phyloP scores from a whole-genome alignment of 2,797 vertebrate species.

The Takifugu rubripes region DNA sequence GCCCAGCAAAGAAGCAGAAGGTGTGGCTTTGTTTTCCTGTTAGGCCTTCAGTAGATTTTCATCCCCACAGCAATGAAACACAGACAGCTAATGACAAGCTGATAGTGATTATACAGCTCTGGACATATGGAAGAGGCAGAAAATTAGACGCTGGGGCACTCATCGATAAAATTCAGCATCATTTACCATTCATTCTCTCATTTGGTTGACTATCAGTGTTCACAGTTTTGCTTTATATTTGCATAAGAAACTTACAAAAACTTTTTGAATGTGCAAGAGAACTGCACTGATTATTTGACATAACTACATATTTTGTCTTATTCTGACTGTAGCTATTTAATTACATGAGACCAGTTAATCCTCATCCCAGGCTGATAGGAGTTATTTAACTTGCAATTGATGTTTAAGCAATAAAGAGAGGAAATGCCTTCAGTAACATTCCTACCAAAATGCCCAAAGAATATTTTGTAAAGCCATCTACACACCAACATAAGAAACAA shows the following conservation, averaged over 20 bases:
- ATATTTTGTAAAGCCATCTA: neutral
- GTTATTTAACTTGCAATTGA: neutral
- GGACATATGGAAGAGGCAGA: neutral
- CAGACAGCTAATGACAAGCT: neutral
- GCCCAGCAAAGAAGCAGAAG: neutral
- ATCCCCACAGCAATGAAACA: neutral
- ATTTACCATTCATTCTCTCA: neutral
- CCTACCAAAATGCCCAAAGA: no score
- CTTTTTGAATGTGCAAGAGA: neutral
- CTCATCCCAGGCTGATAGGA: neutral
- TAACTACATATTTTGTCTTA: constrained; percentile 8
- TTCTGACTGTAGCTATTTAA: constrained; percentile 30
- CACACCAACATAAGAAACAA: no score
- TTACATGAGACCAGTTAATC: constrained; percentile 24
- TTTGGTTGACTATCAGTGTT: neutral
- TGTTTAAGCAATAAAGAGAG: constrained; percentile 9
- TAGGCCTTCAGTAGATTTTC: neutral
- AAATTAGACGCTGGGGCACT: no score
- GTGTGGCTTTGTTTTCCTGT: neutral
- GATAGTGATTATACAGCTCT: neutral
- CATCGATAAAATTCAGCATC: no score
- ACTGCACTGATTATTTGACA: neutral
- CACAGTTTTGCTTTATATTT: neutral
- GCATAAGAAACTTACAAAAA: neutral
- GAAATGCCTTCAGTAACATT: neutral